Conservation (phyloP, 1,140 invertebrate genomes). For the Zaprionus ornatus region DNA sequence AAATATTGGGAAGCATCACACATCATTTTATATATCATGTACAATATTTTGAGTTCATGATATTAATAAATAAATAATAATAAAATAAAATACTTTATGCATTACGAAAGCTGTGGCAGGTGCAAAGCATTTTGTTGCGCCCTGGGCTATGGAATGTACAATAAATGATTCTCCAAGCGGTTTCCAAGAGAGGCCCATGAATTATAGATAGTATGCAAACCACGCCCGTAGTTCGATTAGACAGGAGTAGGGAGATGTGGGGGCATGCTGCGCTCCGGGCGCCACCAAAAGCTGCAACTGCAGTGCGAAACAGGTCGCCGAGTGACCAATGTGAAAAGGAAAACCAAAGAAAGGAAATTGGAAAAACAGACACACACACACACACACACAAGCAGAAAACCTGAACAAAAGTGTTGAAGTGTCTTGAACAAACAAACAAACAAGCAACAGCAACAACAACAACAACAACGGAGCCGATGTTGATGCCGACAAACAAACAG, state of each 20-base stretch:
- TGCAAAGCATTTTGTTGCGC: neutral
- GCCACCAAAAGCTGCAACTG: constrained; percentile 41
- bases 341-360: constrained; percentile 71
- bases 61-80: too few relatives aligned
- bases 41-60: neutral
- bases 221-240: neutral
- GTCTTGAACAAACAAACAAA: constrained; percentile 74
- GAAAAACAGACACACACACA: constrained; percentile 26
- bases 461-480: constrained; percentile 14
- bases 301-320: constrained; percentile 25
- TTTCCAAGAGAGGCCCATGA: neutral
- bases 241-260: neutral
- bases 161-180: neutral
- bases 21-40: neutral
- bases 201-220: neutral
- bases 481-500: constrained; percentile 58
- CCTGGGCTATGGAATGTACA: neutral
- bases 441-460: constrained; percentile 37
- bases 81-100: too few relatives aligned
- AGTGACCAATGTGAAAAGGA: constrained; percentile 55
- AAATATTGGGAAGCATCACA: neutral
- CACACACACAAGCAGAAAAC: constrained; percentile 21
- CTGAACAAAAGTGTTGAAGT: constrained; percentile 74
- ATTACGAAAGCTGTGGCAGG: neutral
- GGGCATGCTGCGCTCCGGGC: constrained; percentile 1